Base-by-base conservation (phyloP, 2,888 invertebrate genomes). In the Orthonevra nobilis region DNA sequence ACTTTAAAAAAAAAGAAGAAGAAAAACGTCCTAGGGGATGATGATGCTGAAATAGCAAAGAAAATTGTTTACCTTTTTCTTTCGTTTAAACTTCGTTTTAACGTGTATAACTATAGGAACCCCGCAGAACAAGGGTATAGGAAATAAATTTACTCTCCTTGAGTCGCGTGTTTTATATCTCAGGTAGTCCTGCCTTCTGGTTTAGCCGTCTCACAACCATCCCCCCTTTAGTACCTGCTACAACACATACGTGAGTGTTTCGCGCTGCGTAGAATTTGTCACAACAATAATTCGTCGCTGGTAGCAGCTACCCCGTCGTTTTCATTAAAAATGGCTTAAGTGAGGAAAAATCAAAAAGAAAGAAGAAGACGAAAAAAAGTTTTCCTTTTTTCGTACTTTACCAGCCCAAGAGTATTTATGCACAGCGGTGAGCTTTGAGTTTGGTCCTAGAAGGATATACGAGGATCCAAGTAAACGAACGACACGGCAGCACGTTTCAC, bases 191-290 rank as follows among this genome's bases (percentile, higher is more conserved):
- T 69, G 70, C 70, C 69, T 69, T 61, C 44, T 46, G 46, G 69
- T 56, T 74, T 61, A 74, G 32, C 30, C 40, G 20, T 34, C 17
- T 46, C 14, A 3, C 40, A 2, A 44, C 44, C 56, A 44, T 4
- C 56, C 40, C 30, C 5, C 32, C 10, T 7, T n/a, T n/a, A n/a
- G n/a, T n/a, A n/a, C n/a, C n/a, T 36, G 15, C 17, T 61, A 54
- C 28, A 42, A 44, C 48, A 56, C 63, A 58, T 63, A 73, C 66
- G 61, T 61, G 79, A 50, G 66, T 56, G 42, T 64, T 68, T 73
- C 79, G 66, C 73, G 68, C 79, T 79, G 79, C 79, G 79, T 79
- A 79, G 48, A 79, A 79, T 79, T 79, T 79, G 79, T 79, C 79
- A 68, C 79, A 66, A 79, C 56, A 79, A 79, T 79, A 79, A 79